Base-by-base conservation (phyloP, 53 echinoderm and acorn worm genomes). In the Echinometra lucunter region DNA sequence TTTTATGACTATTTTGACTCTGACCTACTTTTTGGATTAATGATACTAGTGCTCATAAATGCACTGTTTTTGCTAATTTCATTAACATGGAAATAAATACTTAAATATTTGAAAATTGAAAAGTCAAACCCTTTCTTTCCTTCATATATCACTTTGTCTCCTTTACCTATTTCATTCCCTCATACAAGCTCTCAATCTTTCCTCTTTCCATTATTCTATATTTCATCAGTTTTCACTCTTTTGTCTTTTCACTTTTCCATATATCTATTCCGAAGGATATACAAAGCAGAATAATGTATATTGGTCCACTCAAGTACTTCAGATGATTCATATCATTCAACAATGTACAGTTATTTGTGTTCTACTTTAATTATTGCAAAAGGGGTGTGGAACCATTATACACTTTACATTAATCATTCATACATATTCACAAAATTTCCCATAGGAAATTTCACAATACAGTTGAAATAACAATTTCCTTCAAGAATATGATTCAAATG, bases 401-500 rank as follows among this genome's bases (percentile, higher is more conserved):
- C 10, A 85, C n/a, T 47, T 27, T 18, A 47, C 28, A 53, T 49
- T 82, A 4, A n/a, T 49, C 27, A n/a, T 85, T 85, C 85, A 16
- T 85, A 45, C 30, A 85, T 17, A 81, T 44, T 81, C 81, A 80
- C 44, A 10, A 8, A 25, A 27, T 47, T 83, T 83, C 49, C 83
- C 49, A 83, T 28, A 49, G 85, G 15, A 4, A n/a, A n/a, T n/a
- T n/a, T 85, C 25, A 85, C 47, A 85, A 85, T 85, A 30, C 49
- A 85, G 85, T 53, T 16, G 28, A 85, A 85, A 85, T 85, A 85
- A 85, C 85, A 85, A 85, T 28, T 85, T 49, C 13, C 27, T 16
- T 85, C 12, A 85, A 47, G 53, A 53, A 85, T 49, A 27, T 49
- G 85, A 85, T 85, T 49, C 49, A 85, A 85, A 85, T 85, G 85